Percentiles rank a stretch among this genome's conserved stretches.
Conservation (phyloP, 2,797 vertebrate genomes). For the Lagodon rhomboides region DNA sequence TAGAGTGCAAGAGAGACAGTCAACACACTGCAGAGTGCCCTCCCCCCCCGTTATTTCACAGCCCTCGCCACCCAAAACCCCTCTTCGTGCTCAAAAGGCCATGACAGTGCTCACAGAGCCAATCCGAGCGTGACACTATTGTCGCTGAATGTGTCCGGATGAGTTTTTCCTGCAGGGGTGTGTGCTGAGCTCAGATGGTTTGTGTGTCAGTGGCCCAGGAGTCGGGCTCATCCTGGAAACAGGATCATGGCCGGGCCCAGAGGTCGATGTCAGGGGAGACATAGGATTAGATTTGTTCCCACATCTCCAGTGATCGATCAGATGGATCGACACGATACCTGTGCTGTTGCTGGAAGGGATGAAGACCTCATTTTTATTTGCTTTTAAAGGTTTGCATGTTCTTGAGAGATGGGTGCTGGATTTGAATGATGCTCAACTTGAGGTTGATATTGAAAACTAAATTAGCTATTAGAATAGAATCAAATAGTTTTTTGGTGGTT, state of each 20-base stretch:
- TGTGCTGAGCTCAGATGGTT: constrained; percentile 63
- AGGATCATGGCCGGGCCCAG: constrained; percentile 49
- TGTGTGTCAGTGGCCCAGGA: constrained; percentile 60
- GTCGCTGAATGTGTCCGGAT: constrained; percentile 75
- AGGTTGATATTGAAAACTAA: neutral
- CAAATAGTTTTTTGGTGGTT: neutral
- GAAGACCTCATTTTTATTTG: neutral
- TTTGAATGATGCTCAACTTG: neutral
- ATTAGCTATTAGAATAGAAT: constrained; percentile 1
- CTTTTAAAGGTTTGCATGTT: constrained; percentile 11
- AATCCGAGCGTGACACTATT: constrained; percentile 76
- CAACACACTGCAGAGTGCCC: constrained; percentile 41
- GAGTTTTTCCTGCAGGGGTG: constrained; percentile 60
- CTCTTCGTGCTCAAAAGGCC: constrained; percentile 80
- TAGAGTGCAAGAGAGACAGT: constrained; percentile 25
- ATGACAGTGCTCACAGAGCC: constrained; percentile 77
- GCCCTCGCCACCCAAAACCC: constrained; percentile 71
- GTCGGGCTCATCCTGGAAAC: constrained; percentile 64
- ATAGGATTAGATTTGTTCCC: constrained; percentile 56
- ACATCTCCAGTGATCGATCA: constrained; percentile 41
- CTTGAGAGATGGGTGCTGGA: neutral
- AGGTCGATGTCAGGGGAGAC: constrained; percentile 35
- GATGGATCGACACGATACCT: neutral
- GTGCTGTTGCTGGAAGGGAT: neutral
- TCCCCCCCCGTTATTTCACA: constrained; percentile 64